Conservation (phyloP, 2,797 vertebrate genomes). For the Agapornis canus region DNA sequence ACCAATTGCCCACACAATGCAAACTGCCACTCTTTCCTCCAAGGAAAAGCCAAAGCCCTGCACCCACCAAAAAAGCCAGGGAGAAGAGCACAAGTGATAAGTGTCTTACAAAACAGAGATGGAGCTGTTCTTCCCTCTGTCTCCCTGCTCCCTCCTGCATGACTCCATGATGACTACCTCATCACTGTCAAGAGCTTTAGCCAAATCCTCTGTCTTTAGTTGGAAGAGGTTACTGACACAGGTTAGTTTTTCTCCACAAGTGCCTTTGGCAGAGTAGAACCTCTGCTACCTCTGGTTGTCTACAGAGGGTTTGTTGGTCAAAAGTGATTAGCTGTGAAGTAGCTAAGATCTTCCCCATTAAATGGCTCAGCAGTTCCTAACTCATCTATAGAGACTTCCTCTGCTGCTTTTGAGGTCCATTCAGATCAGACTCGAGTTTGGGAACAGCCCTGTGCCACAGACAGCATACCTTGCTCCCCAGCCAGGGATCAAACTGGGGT, state of each 20-base stretch:
- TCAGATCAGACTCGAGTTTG: background rate
- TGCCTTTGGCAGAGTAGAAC: background rate
- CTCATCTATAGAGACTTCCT: background rate
- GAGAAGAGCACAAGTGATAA: background rate
- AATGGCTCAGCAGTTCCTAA: background rate
- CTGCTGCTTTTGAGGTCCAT: background rate
- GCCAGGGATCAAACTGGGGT: background rate
- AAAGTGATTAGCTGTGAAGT: background rate
- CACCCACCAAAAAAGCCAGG: background rate
- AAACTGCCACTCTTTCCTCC: background rate
- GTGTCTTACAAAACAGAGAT: background rate
- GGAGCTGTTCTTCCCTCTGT: background rate
- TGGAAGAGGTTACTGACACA: background rate
- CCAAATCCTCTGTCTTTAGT: background rate
- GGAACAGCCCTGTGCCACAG: background rate
- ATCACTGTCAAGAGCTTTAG: background rate
- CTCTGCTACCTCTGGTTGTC: background rate
- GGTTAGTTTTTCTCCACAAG: background rate
- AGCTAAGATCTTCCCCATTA: background rate
- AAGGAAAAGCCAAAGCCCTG: background rate
- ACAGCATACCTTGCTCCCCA: background rate
- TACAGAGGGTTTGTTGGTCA: background rate
- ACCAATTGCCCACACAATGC: background rate
- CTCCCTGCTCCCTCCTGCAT: background rate
- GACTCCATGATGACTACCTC: background rate